Evolutionary conservation across 2,797 vertebrate genomes (phyloP).

Genomic region (Trachurus trachurus): DNA sequence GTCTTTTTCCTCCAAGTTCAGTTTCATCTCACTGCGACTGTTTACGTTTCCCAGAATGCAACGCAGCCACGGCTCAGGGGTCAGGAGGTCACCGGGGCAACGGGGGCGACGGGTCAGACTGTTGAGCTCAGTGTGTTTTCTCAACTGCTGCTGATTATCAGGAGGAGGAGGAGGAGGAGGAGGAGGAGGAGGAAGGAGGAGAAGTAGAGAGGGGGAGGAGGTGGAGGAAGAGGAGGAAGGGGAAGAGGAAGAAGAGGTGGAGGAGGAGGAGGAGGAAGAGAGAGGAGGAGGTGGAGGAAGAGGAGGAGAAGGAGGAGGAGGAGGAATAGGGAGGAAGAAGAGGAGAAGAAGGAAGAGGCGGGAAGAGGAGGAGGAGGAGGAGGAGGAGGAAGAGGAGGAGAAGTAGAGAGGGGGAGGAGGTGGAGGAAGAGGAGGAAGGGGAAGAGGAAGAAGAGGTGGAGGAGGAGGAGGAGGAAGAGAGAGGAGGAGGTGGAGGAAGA

Average conservation of each 20-base stretch:
- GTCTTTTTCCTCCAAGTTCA: no score
- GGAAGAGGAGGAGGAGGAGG: slow-evolving; percentile 1
- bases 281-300: neutral
- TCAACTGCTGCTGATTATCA: slow-evolving; percentile 46
- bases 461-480: no score
- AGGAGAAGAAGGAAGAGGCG: no score
- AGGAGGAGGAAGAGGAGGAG: no score
- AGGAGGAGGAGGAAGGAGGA: neutral
- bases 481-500: no score
- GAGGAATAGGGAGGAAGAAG: neutral
- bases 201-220: neutral
- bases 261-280: neutral
- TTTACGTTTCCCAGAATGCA: slow-evolving; percentile 41
- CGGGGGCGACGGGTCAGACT: neutral
- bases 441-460: no score
- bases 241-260: no score
- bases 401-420: no score
- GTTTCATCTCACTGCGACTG: neutral
- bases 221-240: no score
- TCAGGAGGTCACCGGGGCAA: slow-evolving; percentile 13
- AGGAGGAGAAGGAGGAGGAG: neutral
- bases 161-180: neutral
- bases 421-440: no score
- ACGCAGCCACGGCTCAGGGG: neutral
- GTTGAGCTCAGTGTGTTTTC: slow-evolving; percentile 19